Conservation (phyloP, 1,140 invertebrate genomes). For the Melanaphis sacchari region DNA sequence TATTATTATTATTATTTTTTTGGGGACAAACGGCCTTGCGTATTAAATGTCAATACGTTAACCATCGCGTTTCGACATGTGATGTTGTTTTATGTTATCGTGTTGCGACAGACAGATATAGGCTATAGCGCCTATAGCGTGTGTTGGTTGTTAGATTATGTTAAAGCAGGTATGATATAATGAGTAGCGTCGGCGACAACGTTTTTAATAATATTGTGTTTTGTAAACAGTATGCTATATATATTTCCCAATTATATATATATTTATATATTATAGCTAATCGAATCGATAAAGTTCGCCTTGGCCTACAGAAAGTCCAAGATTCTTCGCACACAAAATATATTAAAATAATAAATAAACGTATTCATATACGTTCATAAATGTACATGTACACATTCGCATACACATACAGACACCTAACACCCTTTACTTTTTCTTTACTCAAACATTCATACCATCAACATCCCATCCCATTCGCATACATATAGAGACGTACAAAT, state of each 20-base stretch:
- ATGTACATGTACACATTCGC: background rate
- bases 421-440: background rate
- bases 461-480: background rate
- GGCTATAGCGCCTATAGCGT: background rate
- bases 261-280: background rate
- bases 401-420: background rate
- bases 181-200: background rate
- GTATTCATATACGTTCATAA: background rate
- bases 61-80: background rate
- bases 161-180: background rate
- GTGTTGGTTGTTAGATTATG: background rate
- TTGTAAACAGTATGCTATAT: background rate
- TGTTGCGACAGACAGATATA: background rate
- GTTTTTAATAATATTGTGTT: background rate
- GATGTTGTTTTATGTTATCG: background rate
- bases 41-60: background rate
- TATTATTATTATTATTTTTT: background rate
- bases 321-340: background rate
- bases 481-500: background rate
- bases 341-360: constrained; percentile 18
- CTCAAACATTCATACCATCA: background rate
- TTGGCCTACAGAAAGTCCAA: constrained; percentile 22
- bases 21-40: too few species aligned
- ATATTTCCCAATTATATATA: background rate
- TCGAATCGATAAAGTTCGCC: constrained; percentile 17